Percentiles rank a stretch among this genome's conserved stretches.
Conservation (phyloP, 2,888 invertebrate species). For the Drosophila anomalata region DNA sequence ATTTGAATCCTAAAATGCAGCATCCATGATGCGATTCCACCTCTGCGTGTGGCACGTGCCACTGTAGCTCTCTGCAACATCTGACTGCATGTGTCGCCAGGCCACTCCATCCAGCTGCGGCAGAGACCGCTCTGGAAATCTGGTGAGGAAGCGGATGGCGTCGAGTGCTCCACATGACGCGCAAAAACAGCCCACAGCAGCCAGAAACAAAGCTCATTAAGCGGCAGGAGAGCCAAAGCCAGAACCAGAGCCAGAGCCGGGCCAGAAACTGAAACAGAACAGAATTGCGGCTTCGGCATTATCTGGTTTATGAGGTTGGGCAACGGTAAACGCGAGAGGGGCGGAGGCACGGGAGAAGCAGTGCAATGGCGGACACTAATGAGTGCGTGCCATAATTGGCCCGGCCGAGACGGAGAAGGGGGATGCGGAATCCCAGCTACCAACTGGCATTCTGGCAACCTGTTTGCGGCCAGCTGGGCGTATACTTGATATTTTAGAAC, state of each 20-base stretch:
- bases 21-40: too few species aligned
- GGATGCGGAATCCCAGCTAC: constrained; percentile 35
- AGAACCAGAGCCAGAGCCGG: constrained; percentile 14
- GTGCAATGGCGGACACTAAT: constrained; percentile 36
- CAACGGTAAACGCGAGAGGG: constrained; percentile 60
- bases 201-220: constrained; percentile 38
- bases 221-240: constrained; percentile 26
- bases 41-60: background rate
- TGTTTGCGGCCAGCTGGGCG: constrained; percentile 36
- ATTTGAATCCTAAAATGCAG: too few species aligned
- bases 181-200: constrained; percentile 10
- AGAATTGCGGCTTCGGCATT: constrained; percentile 50
- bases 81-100: constrained; percentile 29
- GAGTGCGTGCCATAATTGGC: constrained; percentile 61
- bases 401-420: constrained; percentile 22
- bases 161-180: constrained; percentile 27
- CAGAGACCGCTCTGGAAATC: background rate
- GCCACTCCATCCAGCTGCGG: constrained; percentile 9
- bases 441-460: constrained; percentile 19
- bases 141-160: background rate
- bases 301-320: constrained; percentile 66
- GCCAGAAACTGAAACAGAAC: constrained; percentile 28
- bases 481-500: constrained; percentile 48
- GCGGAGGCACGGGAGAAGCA: background rate
- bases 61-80: constrained; percentile 18